Percentiles rank a stretch among this genome's conserved stretches.
phyloP scores from a whole-genome alignment of 2,888 invertebrate species.

The Hyalella azteca region DNA sequence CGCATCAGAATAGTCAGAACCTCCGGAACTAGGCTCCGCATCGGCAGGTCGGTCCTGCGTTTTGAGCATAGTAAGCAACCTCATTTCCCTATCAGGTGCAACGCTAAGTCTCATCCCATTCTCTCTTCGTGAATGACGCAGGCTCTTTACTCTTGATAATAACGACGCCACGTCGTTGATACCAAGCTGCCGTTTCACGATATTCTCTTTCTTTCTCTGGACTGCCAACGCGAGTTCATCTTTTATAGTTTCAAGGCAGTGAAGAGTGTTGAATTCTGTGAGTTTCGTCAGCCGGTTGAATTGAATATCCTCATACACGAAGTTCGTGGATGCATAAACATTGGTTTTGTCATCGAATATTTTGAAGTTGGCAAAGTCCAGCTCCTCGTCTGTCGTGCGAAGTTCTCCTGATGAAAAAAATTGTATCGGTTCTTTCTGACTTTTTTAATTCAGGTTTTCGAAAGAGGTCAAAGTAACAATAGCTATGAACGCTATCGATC shows the following conservation, averaged over 20 bases:
- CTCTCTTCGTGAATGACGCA: conserved; percentile 33
- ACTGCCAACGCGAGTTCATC: conserved; percentile 61
- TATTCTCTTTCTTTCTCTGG: conserved; percentile 57
- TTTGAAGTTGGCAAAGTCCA: conserved; percentile 63
- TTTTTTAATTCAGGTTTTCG: no score
- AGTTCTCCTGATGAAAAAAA: conserved; percentile 62
- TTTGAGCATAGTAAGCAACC: not conserved
- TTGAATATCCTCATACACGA: conserved; percentile 63
- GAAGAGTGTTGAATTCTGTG: conserved; percentile 64
- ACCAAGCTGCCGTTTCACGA: conserved; percentile 15
- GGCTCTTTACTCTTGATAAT: conserved; percentile 38
- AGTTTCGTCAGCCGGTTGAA: conserved; percentile 64
- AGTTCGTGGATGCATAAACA: conserved; percentile 65
- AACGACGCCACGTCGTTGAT: conserved; percentile 40
- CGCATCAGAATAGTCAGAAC: conserved; percentile 5
- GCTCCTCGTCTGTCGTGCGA: conserved; percentile 63
- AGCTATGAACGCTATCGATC: no score
- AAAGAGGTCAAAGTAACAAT: no score
- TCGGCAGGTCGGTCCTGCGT: not conserved
- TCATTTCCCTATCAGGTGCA: not conserved
- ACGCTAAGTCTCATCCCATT: conserved; percentile 36
- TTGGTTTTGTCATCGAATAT: conserved; percentile 64
- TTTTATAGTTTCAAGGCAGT: conserved; percentile 63
- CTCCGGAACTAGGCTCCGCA: not conserved
- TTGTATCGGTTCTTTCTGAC: no score